Conservation (phyloP, 2,888 invertebrate genomes). For the Drosophila yooni region DNA sequence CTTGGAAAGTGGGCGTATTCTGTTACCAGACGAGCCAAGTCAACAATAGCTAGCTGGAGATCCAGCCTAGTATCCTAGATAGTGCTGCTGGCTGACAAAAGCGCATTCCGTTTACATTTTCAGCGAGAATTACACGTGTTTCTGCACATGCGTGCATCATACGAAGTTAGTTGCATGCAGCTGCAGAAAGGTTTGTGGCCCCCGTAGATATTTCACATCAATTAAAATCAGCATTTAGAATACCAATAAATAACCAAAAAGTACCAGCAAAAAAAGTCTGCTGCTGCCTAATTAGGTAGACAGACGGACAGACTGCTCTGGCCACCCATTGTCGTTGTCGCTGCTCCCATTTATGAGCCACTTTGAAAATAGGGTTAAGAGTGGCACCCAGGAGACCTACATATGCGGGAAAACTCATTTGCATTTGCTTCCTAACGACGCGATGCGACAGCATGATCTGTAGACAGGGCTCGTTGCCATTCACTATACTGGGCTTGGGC, state of each 20-base stretch:
- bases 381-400: constrained; percentile 79
- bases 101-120: constrained; percentile 58
- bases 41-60: constrained; percentile 41
- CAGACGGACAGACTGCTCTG: constrained; percentile 16
- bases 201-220: constrained; percentile 16
- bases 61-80: constrained; percentile 9
- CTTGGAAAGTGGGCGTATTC: constrained; percentile 67
- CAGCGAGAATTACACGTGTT: constrained; percentile 48
- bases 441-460: constrained; percentile 31
- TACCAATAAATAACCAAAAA: constrained; percentile 33
- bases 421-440: constrained; percentile 76
- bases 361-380: constrained; percentile 74
- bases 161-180: constrained; percentile 24
- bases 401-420: constrained; percentile 74
- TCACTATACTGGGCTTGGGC: constrained; percentile 28
- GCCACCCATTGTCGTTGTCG: constrained; percentile 61
- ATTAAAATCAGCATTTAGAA: constrained; percentile 27
- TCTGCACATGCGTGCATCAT: constrained; percentile 47
- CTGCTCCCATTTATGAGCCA: constrained; percentile 69
- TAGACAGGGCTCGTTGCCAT: constrained; percentile 37
- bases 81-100: constrained; percentile 44
- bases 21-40: constrained; percentile 50
- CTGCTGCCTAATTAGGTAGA: constrained; percentile 46
- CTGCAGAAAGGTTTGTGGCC: constrained; percentile 26
- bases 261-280: background rate